Conservation (phyloP, 2,888 invertebrate species). For the Zhengitettix transpicula region DNA sequence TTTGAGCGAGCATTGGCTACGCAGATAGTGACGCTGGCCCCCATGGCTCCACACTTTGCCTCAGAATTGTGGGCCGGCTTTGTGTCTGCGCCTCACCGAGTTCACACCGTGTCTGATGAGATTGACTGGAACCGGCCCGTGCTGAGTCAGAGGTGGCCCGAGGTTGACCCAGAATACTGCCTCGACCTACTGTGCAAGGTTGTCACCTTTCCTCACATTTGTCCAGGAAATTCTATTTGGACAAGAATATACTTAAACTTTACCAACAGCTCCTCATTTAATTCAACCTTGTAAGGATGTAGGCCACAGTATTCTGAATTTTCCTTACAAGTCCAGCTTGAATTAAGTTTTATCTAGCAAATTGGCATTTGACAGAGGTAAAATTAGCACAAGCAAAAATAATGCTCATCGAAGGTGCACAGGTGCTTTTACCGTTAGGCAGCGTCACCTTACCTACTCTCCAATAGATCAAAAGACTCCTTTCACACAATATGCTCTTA, state of each 20-base stretch:
- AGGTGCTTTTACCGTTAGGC: too few relatives aligned
- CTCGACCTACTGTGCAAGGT: constrained; percentile 33
- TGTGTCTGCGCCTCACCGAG: constrained; percentile 40
- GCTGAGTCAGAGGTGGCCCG: constrained; percentile 62
- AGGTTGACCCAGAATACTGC: constrained; percentile 49
- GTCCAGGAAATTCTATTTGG: not conserved
- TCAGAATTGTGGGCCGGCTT: constrained; percentile 81
- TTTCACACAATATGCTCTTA: too few relatives aligned
- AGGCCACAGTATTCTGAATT: too few relatives aligned
- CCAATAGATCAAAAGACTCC: too few relatives aligned
- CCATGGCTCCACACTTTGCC: constrained; percentile 81
- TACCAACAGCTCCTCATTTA: not conserved
- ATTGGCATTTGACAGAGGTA: too few relatives aligned
- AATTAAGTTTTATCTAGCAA: too few relatives aligned
- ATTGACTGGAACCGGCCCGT: constrained; percentile 53
- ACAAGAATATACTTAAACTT: not conserved
- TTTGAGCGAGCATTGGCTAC: constrained; percentile 64
- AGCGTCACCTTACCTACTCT: too few relatives aligned
- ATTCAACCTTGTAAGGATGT: too few relatives aligned
- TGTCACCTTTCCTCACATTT: not conserved
- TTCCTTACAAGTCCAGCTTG: too few relatives aligned
- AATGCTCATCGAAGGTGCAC: too few relatives aligned
- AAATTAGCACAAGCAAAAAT: too few relatives aligned
- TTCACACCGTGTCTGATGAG: constrained; percentile 29
- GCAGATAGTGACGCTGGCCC: constrained; percentile 71